A percentile compares a stretch with the other conserved stretches of the same genome.
These are phyloP conservation scores for Anolis carolinensis DNA, from an alignment of 2,113 vertebrate genomes.

Conservation along the genomic window DNA sequence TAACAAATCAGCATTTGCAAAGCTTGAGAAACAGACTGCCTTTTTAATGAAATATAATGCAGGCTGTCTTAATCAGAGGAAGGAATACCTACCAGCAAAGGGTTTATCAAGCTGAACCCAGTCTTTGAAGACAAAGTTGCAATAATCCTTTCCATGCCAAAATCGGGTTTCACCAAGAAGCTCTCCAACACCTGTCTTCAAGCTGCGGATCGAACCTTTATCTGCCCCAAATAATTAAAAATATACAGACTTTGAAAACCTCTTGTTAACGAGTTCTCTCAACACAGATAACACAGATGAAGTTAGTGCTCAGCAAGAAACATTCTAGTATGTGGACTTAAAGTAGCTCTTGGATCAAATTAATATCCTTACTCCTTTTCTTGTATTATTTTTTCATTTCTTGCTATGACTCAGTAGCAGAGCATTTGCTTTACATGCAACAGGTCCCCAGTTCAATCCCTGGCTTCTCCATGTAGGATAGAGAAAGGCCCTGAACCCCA, in stretches of 20 bases:
- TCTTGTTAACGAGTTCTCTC: background rate
- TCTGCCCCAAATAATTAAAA: slow-evolving; percentile 65
- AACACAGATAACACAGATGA: fast-evolving
- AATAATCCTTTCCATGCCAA: slow-evolving; percentile 99
- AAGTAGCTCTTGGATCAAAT: background rate
- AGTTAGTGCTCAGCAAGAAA: fast-evolving
- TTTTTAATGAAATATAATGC: background rate
- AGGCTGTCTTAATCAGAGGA: background rate
- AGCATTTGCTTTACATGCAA: background rate
- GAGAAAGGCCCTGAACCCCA: background rate
- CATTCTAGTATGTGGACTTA: background rate
- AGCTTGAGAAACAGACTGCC: too few species aligned
- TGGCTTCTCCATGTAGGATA: background rate
- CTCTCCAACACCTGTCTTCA: slow-evolving; percentile 83
- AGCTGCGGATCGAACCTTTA: slow-evolving; percentile 73
- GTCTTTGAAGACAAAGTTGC: slow-evolving; percentile 97
- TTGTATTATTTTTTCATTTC: background rate
- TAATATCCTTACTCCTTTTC: background rate
- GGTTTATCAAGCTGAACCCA: slow-evolving; percentile 98
- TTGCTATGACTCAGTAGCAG: background rate
- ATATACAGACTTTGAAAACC: background rate
- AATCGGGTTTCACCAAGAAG: slow-evolving; percentile 91
- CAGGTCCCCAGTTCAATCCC: background rate
- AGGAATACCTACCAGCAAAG: slow-evolving; percentile 85
- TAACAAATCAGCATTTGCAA: too few species aligned